Conservation (phyloP, 2,113 vertebrate species). For the Nothoprocta pentlandii region DNA sequence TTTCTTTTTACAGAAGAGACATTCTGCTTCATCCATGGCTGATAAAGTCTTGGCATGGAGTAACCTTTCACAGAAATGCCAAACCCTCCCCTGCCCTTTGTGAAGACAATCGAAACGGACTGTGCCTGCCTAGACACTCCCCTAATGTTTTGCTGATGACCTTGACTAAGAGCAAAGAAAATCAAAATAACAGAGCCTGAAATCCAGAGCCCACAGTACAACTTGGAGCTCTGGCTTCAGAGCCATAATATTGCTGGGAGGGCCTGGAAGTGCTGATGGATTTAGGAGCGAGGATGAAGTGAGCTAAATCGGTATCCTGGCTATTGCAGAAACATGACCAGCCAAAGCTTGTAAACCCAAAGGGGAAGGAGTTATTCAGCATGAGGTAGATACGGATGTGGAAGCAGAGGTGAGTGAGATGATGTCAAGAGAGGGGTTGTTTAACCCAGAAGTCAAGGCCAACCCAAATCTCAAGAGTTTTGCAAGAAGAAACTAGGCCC, state of each 20-base stretch:
- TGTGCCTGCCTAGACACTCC: conserved; percentile 33
- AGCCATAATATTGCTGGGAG: not conserved
- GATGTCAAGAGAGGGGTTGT: not conserved
- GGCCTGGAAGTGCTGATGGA: not conserved
- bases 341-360: not conserved
- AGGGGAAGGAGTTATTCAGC: not conserved
- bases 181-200: not conserved
- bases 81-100: conserved; percentile 62
- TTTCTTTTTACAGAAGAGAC: conserved; percentile 2
- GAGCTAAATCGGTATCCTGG: not conserved
- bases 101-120: conserved; percentile 12
- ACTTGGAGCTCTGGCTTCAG: not conserved
- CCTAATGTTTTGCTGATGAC: conserved; percentile 8
- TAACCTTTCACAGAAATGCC: conserved; percentile 70
- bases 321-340: not conserved
- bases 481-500: not conserved
- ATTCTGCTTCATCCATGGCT: conserved; percentile 6
- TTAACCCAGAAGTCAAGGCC: not conserved
- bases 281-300: not conserved
- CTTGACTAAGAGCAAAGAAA: conserved; percentile 35
- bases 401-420: not conserved
- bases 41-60: not conserved
- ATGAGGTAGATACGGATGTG: not conserved
- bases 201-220: not conserved
- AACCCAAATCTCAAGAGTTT: not conserved